Percentiles rank a stretch among this genome's conserved stretches.
These are phyloP conservation scores for Diabrotica balteata DNA, from an alignment of 2,888 invertebrate genomes.

Conservation along the genomic window DNA sequence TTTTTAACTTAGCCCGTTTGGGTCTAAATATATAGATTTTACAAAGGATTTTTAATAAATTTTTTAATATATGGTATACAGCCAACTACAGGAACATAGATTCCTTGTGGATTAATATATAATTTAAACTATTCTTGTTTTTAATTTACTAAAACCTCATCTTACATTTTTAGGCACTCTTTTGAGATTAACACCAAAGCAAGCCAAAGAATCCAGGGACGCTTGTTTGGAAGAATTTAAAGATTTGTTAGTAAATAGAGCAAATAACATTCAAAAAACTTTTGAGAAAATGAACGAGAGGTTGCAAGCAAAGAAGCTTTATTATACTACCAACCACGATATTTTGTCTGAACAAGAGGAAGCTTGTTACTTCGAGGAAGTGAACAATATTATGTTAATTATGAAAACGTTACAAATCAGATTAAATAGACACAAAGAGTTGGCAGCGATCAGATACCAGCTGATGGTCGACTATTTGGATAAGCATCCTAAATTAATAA, in stretches of 20 bases:
- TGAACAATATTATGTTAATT: slow-evolving; percentile 61
- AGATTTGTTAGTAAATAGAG: slow-evolving; percentile 67
- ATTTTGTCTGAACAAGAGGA: slow-evolving; percentile 68
- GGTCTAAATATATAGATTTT: no score
- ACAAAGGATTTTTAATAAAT: no score
- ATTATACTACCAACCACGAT: slow-evolving; percentile 68
- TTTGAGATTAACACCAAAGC: slow-evolving; percentile 54
- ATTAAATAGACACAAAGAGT: slow-evolving; percentile 67
- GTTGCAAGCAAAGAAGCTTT: slow-evolving; percentile 62
- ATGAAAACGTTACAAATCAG: slow-evolving; percentile 69
- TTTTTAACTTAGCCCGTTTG: no score
- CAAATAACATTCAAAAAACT: slow-evolving; percentile 69
- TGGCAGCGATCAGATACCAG: slow-evolving; percentile 60
- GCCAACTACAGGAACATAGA: no score
- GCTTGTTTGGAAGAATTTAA: slow-evolving; percentile 74
- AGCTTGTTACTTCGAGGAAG: slow-evolving; percentile 63
- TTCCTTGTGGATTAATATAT: no score
- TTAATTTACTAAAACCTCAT: no score
- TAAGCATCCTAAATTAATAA: slow-evolving; percentile 40
- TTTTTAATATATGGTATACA: no score
- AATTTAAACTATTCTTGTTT: no score
- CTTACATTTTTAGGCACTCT: slow-evolving; percentile 51
- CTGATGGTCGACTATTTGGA: slow-evolving; percentile 51
- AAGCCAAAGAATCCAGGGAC: slow-evolving; percentile 63
- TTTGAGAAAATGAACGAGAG: slow-evolving; percentile 66